Base-by-base conservation (phyloP, 2,888 invertebrate genomes). In the Choreutis nemorana region DNA sequence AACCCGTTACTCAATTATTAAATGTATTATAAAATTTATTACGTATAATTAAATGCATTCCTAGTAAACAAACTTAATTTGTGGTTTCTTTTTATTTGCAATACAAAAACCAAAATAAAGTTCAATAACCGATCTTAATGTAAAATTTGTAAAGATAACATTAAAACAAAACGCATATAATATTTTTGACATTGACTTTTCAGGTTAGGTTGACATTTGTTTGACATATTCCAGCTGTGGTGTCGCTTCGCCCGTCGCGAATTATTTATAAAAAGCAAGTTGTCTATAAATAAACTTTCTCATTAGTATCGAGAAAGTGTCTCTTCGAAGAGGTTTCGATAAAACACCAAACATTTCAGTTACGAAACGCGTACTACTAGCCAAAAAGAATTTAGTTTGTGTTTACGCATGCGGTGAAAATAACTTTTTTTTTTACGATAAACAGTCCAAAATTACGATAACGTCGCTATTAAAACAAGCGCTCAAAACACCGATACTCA, bases 261-360 rank as follows among this genome's bases (percentile, higher is more conserved):
- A 66, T 64, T 73, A 70, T 73, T 67, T 67, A 55, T 70, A 70
- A 67, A 66, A 60, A n/a, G n/a, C 57, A 54, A 54, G 54, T 58
- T 60, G 49, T 57, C 72, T 75, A 73, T 55, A 62, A 66, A 70
- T 73, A 75, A 62, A 66, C 60, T 43, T 39, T 42, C 34, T 36
- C 52, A 58, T 52, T 59, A 64, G 56, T 61, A 62, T 70, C 59
- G 62, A 55, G 64, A 53, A 50, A 60, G 53, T 52, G 50, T 59
- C 55, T 59, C 52, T 43, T 58, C 48, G 52, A 48, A 49, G 42
- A 39, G 41, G 56, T 49, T 54, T 60, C 56, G 50, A 53, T 52
- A 41, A 35, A 48, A 59, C 55, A 54, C 54, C 58, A 45, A 55
- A 51, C 64, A 56, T 61, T 58, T 63, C 52, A 59, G 44, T 48